Percentiles rank a stretch among this genome's conserved stretches.
These are phyloP conservation scores for Microchrysa polita DNA, from an alignment of 2,888 invertebrate genomes.

Conservation along the genomic window DNA sequence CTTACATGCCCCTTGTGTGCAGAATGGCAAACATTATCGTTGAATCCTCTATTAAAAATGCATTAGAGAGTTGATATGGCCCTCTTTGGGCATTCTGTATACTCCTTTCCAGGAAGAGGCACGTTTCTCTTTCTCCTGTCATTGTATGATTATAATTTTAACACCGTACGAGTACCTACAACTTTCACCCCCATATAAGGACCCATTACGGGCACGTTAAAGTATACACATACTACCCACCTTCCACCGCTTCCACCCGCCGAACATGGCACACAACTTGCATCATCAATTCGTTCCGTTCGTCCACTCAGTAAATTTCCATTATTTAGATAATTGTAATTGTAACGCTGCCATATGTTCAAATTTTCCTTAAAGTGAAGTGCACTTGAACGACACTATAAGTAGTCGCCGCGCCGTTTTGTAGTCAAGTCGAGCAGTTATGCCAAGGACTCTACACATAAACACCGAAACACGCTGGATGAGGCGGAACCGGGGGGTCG, in stretches of 20 bases:
- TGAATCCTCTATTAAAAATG: constrained; percentile 11
- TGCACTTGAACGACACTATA: not conserved
- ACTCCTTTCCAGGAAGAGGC: not conserved
- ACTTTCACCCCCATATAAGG: not conserved
- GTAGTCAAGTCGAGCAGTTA: no score
- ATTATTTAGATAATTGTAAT: constrained; percentile 20
- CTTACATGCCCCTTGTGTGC: constrained; percentile 1
- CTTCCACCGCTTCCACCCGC: no score
- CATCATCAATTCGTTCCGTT: no score
- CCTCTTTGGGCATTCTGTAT: not conserved
- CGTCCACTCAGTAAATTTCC: not conserved
- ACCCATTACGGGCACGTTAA: not conserved
- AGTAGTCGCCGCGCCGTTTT: no score
- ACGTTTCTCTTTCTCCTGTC: not conserved
- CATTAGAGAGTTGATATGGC: not conserved
- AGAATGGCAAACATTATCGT: not conserved
- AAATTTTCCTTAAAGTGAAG: constrained; percentile 8
- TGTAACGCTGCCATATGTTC: constrained; percentile 13
- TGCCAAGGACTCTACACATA: no score
- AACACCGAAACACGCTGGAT: no score
- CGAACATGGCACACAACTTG: no score
- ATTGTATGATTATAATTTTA: constrained; percentile 8
- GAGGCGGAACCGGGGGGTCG: no score
- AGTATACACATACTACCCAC: no score
- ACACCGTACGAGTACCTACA: not conserved